Base-by-base conservation (phyloP, 2,888 invertebrate species). In the Chymomyza fuscimana region DNA sequence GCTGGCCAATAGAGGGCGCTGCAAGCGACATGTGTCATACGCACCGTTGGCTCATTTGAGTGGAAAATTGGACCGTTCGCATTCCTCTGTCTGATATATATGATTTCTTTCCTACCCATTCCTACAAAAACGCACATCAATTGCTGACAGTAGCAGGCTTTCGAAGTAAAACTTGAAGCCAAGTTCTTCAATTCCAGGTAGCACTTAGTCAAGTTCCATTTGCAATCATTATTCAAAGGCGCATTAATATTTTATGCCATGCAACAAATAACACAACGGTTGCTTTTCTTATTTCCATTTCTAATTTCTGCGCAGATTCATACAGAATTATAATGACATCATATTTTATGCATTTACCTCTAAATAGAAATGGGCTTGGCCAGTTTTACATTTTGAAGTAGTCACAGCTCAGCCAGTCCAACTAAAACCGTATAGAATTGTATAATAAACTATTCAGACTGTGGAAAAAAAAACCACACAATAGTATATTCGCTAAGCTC, bases 11-110 rank as follows among this genome's bases (percentile, higher is more conserved):
- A 71, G 80, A 67, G 74, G 77, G 81, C 77, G 68, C 72, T 81
- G 81, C 82, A 79, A 78, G 79, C 78, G 81, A 82, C 81, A 81
- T 84, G 77, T 81, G 80, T 84, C 82, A 81, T 84, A 77, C 81
- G 77, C 81, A 81, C 80, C 70, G 78, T 73, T 65, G 71, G 75
- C 76, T 72, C 85, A 84, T 74, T 84, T 81, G 66, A 81, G 82
- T 81, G 81, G 81, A 84, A 81, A 81, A 81, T 81, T 77, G 79
- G 32, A 60, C 32, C 60, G 9, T 22, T 19, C 32, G 32, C 4
- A 5, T 32, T 32, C 4, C 25, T 25, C 25, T 32, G 32, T 9
- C 32, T 80, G 80, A 80, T 80, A 82, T 72, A 78, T 72, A 46
- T 46, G 40, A 72, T 74, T 83, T 81, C 81, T 83, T 72, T 72